Evolutionary conservation across 2,113 vertebrate genomes (phyloP).

Genomic region (Cinclus cinclus): DNA sequence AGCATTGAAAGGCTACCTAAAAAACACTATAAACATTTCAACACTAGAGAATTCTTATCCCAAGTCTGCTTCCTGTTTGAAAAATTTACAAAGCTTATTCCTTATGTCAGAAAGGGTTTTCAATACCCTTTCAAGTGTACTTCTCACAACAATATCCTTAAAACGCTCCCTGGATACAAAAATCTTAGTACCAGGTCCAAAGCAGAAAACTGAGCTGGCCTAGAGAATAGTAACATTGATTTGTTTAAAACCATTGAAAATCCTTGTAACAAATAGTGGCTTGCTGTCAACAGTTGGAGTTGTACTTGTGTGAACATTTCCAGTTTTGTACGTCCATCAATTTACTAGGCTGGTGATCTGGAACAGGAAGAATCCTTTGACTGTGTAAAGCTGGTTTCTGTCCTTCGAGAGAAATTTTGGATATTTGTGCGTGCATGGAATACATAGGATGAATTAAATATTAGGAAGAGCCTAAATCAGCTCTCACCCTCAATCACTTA

Average conservation of each 20-base stretch:
- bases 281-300: neutral
- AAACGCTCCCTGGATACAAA: slow-evolving; percentile 23
- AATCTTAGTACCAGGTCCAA: neutral
- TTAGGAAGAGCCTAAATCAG: neutral
- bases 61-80: neutral
- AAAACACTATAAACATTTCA: neutral
- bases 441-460: neutral
- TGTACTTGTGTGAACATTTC: neutral
- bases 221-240: neutral
- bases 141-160: neutral
- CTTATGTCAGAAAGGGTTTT: neutral
- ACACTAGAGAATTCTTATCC: neutral
- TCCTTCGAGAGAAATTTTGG: neutral
- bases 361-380: neutral
- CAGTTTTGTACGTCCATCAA: neutral
- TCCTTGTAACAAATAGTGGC: neutral
- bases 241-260: neutral
- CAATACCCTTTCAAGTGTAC: slow-evolving; percentile 1
- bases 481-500: neutral
- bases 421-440: accelerated
- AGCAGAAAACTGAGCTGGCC: neutral
- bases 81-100: slow-evolving; percentile 1
- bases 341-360: neutral
- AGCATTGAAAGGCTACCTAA: slow-evolving; percentile 22
- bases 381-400: neutral